Evolutionary conservation across 2,888 invertebrate species (phyloP).

Genomic region (Hermaeophaga mercurialis): DNA sequence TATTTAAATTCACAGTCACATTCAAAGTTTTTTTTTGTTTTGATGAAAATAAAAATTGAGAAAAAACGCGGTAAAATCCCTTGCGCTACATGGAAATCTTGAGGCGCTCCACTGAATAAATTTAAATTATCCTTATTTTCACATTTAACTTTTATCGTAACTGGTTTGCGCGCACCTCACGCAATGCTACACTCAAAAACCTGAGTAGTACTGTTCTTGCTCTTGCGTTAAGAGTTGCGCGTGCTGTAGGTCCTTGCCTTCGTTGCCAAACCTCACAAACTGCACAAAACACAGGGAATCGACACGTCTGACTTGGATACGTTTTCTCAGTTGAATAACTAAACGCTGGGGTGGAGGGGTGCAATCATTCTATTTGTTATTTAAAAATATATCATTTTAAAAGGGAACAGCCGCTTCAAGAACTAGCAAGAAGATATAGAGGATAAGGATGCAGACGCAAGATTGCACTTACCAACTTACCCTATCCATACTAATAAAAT

Average conservation of each 20-base stretch:
- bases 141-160: slow-evolving; percentile 33
- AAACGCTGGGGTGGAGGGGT: too few species aligned
- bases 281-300: too few species aligned
- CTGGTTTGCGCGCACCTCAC: slow-evolving; percentile 27
- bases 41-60: slow-evolving; percentile 31
- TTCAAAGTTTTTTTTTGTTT: slow-evolving; percentile 12
- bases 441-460: too few species aligned
- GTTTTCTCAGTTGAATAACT: too few species aligned
- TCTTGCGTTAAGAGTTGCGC: slow-evolving; percentile 35
- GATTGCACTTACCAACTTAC: too few species aligned
- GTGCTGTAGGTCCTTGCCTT: slow-evolving; percentile 6
- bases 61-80: slow-evolving; percentile 24
- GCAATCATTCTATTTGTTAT: too few species aligned
- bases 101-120: slow-evolving; percentile 25
- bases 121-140: slow-evolving; percentile 28
- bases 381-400: too few species aligned
- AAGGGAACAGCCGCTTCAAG: too few species aligned
- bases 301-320: too few species aligned
- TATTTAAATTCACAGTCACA: slow-evolving; percentile 17
- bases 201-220: slow-evolving; percentile 43
- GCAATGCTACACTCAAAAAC: slow-evolving; percentile 38
- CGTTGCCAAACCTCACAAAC: slow-evolving; percentile 7
- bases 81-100: slow-evolving; percentile 33
- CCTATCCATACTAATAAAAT: too few species aligned
- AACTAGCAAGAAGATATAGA: too few species aligned